Conservation (phyloP, 2,888 invertebrate species). For the Zygogramma bicolorata region DNA sequence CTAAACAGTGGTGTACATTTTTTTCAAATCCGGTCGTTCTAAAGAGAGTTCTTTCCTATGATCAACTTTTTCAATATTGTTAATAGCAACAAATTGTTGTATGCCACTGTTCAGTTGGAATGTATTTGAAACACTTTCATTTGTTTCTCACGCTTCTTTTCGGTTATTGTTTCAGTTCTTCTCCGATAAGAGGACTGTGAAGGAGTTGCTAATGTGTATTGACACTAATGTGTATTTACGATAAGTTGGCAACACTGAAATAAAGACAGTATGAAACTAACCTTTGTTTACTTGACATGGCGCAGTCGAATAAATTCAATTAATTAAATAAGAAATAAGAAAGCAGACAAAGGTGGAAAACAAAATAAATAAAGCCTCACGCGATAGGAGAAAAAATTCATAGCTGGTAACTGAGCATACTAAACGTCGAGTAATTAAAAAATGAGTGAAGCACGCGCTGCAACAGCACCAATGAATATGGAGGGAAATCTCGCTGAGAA, state of each 20-base stretch:
- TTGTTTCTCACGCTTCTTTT: too few species aligned
- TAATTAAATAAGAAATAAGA: neutral
- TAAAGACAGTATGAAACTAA: neutral
- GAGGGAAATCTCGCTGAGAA: slow-evolving; percentile 45
- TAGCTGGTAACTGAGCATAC: neutral
- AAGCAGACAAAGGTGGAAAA: neutral
- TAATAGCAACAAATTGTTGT: too few species aligned
- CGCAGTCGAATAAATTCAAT: neutral
- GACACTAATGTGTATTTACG: too few species aligned
- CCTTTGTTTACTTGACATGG: slow-evolving; percentile 2
- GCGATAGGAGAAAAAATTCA: neutral
- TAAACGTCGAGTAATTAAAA: neutral
- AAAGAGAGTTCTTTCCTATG: too few species aligned
- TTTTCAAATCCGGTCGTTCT: too few species aligned
- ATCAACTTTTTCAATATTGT: too few species aligned
- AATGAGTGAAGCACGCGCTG: slow-evolving; percentile 6
- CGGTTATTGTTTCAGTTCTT: too few species aligned
- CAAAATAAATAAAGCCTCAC: neutral
- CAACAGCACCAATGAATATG: slow-evolving; percentile 14
- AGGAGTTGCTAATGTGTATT: too few species aligned
- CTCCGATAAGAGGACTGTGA: too few species aligned
- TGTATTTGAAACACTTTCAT: too few species aligned
- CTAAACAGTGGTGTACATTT: too few species aligned
- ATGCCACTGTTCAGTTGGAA: too few species aligned
- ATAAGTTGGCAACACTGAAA: neutral